These are phyloP conservation scores for Caenorhabditis inopinata DNA, from an alignment of 1,140 invertebrate genomes.

Conservation along the genomic window DNA sequence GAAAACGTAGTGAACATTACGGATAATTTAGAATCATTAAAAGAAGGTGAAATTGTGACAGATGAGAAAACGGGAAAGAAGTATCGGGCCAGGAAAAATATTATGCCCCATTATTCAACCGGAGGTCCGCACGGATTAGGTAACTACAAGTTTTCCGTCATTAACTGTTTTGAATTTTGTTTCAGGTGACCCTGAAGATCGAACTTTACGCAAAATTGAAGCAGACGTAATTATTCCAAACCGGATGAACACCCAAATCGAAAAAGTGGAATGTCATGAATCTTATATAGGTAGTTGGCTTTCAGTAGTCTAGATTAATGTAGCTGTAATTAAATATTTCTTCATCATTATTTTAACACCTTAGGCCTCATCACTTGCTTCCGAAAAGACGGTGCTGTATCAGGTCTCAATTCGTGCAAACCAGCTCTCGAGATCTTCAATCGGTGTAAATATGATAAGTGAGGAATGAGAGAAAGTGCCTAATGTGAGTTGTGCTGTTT, in stretches of 20 bases:
- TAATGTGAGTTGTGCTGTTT: not conserved
- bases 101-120: slow-evolving; percentile 52
- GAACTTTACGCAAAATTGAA: slow-evolving; percentile 56
- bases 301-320: not conserved
- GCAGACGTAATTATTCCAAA: slow-evolving; percentile 62
- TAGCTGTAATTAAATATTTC: not conserved
- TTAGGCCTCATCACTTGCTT: slow-evolving; percentile 52
- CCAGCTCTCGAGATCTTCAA: slow-evolving; percentile 53
- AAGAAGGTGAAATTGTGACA: slow-evolving; percentile 58
- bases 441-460: slow-evolving; percentile 54
- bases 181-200: slow-evolving; percentile 61
- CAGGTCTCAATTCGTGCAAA: slow-evolving; percentile 53
- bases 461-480: slow-evolving; percentile 36
- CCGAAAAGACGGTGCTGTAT: slow-evolving; percentile 49
- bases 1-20: slow-evolving; percentile 36
- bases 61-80: slow-evolving; percentile 55
- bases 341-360: not conserved
- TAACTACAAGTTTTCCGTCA: not conserved
- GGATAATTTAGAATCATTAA: slow-evolving; percentile 50
- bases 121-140: slow-evolving; percentile 55
- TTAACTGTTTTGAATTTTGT: not conserved
- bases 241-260: slow-evolving; percentile 57
- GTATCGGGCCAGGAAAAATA: slow-evolving; percentile 59
- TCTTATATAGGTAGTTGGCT: slow-evolving; percentile 49
- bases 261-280: slow-evolving; percentile 48